Evolutionary conservation across 2,888 invertebrate genomes (phyloP), one percentile per base, ranked within the genome.

Genomic region (Rhamphomyia laevipes): DNA sequence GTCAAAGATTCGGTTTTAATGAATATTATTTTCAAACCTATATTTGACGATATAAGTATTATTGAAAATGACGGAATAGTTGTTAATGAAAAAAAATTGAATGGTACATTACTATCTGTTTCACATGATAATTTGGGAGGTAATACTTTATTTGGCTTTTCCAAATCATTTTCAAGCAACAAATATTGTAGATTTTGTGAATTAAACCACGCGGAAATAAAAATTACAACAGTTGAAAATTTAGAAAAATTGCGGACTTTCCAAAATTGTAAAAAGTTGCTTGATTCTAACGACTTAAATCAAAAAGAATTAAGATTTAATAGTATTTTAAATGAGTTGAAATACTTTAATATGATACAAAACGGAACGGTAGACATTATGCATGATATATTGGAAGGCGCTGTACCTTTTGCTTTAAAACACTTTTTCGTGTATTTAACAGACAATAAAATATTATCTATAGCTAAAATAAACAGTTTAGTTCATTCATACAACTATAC

Each of bases 321-420:
- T 11, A 21, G 43, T 43, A 31, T 43, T 35, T 43, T 47, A 23
- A 47, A 47, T 13, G n/a, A 17, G 1, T 41, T 41, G 5, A 12
- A 27, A 15, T 6, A 18, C 12, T 47, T 18, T 13, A 42, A 43
- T 13, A 37, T 47, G 6, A 37, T 47, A 15, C 17, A 43, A 11
- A 43, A 47, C 33, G 43, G 21, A 4, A 35, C 42, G 10, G 18
- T 47, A 13, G 47, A 47, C 6, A 33, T 43, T 3, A 47, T 43
- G 38, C 47, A 47, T 47, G 43, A 47, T 43, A 13, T 43, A 3
- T 31, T 47, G 17, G 47, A 47, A 18, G 47, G 47, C n/a, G 47
- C 47, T 1, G 41, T 47, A 1, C 47, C 47, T 2, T 47, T 47
- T 41, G 41, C 35, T 21, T 47, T 47, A 41, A 38, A 41, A 17